Evolutionary conservation across 2,888 invertebrate genomes (phyloP).

Genomic region (Sinodicranocentrus sp.): DNA sequence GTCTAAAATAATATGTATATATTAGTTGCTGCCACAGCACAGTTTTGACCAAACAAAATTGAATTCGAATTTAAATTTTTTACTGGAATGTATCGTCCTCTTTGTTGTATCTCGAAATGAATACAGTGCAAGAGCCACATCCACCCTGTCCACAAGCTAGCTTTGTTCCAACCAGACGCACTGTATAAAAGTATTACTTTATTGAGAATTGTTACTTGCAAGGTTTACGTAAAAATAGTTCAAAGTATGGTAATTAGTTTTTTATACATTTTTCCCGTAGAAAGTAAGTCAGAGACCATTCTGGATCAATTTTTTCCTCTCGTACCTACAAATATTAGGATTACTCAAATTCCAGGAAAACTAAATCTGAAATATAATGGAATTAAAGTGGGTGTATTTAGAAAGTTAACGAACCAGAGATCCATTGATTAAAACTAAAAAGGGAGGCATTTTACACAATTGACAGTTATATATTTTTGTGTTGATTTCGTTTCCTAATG

Average conservation of each 20-base stretch:
- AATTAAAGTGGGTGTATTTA: too few relatives aligned
- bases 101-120: conserved; percentile 88
- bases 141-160: conserved; percentile 96
- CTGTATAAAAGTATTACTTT: conserved; percentile 78
- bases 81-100: conserved; percentile 79
- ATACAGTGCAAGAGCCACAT: conserved; percentile 96
- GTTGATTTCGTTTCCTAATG: too few relatives aligned
- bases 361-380: background rate
- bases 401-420: conserved; percentile 82
- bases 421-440: conserved; percentile 83
- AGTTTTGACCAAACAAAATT: too few relatives aligned
- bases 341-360: conserved; percentile 26
- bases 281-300: conserved; percentile 90
- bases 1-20: conserved; percentile 80
- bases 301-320: conserved; percentile 87
- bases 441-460: conserved; percentile 52
- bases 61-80: too few relatives aligned
- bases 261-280: conserved; percentile 85
- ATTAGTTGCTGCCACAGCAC: too few relatives aligned
- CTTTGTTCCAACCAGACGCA: conserved; percentile 92
- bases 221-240: background rate
- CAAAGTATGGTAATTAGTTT: background rate
- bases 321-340: conserved; percentile 81
- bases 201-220: background rate
- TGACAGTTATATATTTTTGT: too few relatives aligned